These are phyloP conservation scores for Tupaia tana DNA, from an alignment of 2,113 vertebrate species.

Conservation along the genomic window DNA sequence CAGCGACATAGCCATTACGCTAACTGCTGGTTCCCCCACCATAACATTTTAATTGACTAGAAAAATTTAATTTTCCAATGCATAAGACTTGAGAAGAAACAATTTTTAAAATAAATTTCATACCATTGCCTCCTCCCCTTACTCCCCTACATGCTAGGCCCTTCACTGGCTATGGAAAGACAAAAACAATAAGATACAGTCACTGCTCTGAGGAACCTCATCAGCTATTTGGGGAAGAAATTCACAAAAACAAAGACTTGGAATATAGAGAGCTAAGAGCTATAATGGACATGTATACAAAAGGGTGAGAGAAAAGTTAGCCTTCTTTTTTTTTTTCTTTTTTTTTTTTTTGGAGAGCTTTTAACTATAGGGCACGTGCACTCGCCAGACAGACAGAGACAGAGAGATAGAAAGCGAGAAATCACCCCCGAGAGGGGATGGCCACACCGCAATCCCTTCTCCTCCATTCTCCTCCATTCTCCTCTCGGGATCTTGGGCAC, in stretches of 20 bases:
- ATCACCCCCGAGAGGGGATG: no score
- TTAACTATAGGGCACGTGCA: no score
- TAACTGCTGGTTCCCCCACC: no score
- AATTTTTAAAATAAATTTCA: neutral
- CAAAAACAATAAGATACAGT: slow-evolving; percentile 8
- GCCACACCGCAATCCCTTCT: no score
- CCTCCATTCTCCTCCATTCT: no score
- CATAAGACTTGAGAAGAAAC: neutral
- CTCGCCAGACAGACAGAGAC: no score
- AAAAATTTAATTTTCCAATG: slow-evolving; percentile 21
- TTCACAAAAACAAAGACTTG: slow-evolving; percentile 24
- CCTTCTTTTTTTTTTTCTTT: no score
- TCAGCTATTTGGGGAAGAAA: neutral
- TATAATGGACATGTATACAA: neutral
- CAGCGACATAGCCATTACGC: no score
- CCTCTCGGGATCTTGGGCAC: no score
- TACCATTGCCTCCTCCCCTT: neutral
- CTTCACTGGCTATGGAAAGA: neutral
- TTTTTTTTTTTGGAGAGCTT: no score
- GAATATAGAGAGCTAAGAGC: neutral
- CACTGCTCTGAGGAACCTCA: neutral
- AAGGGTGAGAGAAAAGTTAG: slow-evolving; percentile 17
- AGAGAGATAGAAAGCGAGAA: no score
- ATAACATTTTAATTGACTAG: neutral
- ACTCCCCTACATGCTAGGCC: neutral